Conservation (phyloP, 1,140 invertebrate genomes). For the Phortica variegata region DNA sequence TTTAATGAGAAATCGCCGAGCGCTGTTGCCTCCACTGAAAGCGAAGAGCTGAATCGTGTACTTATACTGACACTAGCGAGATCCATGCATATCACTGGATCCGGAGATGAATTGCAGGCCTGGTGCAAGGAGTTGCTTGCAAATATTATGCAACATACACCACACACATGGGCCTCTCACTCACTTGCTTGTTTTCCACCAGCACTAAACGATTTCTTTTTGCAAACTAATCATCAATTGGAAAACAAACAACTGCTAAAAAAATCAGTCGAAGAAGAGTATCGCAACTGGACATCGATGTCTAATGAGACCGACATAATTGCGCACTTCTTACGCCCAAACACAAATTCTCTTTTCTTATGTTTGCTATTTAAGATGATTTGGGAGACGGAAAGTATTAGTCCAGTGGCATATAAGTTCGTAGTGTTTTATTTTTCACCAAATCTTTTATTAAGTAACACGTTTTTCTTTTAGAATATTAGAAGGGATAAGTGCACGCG, state of each 20-base stretch:
- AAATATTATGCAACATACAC: constrained; percentile 90
- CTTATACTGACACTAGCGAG: constrained; percentile 90
- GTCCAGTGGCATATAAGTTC: constrained; percentile 91
- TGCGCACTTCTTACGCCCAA: constrained; percentile 86
- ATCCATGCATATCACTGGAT: constrained; percentile 89
- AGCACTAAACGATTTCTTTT: constrained; percentile 80
- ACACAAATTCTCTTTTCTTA: constrained; percentile 84
- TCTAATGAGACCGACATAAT: constrained; percentile 95
- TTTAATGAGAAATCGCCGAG: constrained; percentile 73
- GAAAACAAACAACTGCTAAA: constrained; percentile 90
- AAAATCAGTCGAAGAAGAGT: constrained; percentile 92
- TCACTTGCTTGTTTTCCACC: constrained; percentile 90
- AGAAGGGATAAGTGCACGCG: constrained; percentile 88
- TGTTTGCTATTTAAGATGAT: constrained; percentile 96
- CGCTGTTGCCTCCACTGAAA: constrained; percentile 85
- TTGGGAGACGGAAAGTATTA: constrained; percentile 89
- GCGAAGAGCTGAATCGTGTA: constrained; percentile 90
- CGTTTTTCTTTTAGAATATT: constrained; percentile 70
- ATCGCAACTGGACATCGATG: constrained; percentile 95
- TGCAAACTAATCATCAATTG: constrained; percentile 76
- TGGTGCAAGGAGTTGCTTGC: constrained; percentile 90
- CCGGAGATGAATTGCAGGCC: constrained; percentile 65
- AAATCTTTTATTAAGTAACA: background rate
- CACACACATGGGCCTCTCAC: constrained; percentile 91
- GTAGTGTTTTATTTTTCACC: constrained; percentile 26